Base-by-base conservation (phyloP, 2,797 vertebrate species). In the Lutra lutra region DNA sequence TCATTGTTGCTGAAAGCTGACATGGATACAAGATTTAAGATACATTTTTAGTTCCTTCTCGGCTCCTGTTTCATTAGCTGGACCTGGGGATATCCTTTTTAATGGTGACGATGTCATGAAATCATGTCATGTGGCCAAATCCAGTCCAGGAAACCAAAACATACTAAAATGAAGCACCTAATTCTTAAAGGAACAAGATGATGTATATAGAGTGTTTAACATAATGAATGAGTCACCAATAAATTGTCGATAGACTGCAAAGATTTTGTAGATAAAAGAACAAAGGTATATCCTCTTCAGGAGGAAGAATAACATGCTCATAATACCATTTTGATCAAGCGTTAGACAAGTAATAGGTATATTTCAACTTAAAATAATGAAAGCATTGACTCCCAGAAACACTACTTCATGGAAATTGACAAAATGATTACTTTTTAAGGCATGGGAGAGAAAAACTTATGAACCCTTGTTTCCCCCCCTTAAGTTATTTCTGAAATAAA, bases 401-500 rank as follows among this genome's bases (percentile, higher is more conserved):
- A 60, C 11, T 25, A 2, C 68, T 60, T 89, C 58, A 85, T 79
- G 43, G 1, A 96, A 56, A 32, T 72, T 95, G 56, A 85, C 60
- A 95, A 95, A 73, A 18, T 78, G 51, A 64, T 95, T 84, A 86
- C 60, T 84, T 97, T 90, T 66, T 86, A 83, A 96, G 84, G 64
- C 51, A 89, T 2, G 35, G 27, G 51, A 91, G 82, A 95, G 60
- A 40, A 94, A 94, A 75, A 58, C 2, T 40, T 35, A n/a, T 35
- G n/a, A 91, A 77, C 14, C 0, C 32, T 66, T 78, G n/a, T 87
- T 87, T 29, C 27, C 29, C 46, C 29, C 4, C 18, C 10, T 38
- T 77, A n/a, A 40, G 18, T 66, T 92, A 90, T 82, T 96, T 97
- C 62, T 93, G 43, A 83, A 92, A 85, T 88, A 54, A 95, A 72